A percentile compares a stretch with the other conserved stretches of the same genome.
Conservation (phyloP, 2,113 vertebrate genomes). For the Macquaria ambigua region DNA sequence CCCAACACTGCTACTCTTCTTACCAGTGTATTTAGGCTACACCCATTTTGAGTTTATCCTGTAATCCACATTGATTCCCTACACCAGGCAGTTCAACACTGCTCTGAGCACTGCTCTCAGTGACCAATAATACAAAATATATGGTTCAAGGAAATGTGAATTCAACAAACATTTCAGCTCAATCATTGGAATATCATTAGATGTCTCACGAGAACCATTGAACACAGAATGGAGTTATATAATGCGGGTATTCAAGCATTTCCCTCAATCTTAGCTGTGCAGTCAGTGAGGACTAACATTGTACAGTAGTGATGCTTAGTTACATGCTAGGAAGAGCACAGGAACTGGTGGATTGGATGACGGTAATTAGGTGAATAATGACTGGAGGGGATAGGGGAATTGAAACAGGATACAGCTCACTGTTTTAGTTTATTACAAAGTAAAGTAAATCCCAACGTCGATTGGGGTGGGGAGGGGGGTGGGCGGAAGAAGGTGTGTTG, state of each 20-base stretch:
- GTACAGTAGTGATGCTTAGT: constrained; percentile 28
- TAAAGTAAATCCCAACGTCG: constrained; percentile 23
- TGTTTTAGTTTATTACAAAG: constrained; percentile 51
- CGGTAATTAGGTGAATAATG: constrained; percentile 66
- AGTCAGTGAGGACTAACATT: constrained; percentile 8
- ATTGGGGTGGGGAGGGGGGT: background rate
- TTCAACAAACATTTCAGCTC: constrained; percentile 43
- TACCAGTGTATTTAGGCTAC: constrained; percentile 6
- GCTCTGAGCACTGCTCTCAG: background rate
- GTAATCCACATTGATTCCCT: constrained; percentile 45
- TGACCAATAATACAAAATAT: constrained; percentile 35
- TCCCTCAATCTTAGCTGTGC: background rate
- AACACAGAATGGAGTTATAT: background rate
- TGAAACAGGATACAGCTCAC: constrained; percentile 54
- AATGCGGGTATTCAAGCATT: constrained; percentile 33
- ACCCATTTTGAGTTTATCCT: constrained; percentile 27
- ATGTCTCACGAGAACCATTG: constrained; percentile 22
- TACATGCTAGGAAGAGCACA: constrained; percentile 33
- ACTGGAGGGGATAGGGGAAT: constrained; percentile 49
- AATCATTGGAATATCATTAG: constrained; percentile 24
- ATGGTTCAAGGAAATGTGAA: constrained; percentile 12
- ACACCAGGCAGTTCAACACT: constrained; percentile 13
- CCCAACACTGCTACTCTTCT: background rate
- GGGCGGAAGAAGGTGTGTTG: constrained; percentile 15
- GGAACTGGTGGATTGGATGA: constrained; percentile 44